Evolutionary conservation across 2,888 invertebrate genomes (phyloP).

Genomic region (Hirtodrosophila histrioides): DNA sequence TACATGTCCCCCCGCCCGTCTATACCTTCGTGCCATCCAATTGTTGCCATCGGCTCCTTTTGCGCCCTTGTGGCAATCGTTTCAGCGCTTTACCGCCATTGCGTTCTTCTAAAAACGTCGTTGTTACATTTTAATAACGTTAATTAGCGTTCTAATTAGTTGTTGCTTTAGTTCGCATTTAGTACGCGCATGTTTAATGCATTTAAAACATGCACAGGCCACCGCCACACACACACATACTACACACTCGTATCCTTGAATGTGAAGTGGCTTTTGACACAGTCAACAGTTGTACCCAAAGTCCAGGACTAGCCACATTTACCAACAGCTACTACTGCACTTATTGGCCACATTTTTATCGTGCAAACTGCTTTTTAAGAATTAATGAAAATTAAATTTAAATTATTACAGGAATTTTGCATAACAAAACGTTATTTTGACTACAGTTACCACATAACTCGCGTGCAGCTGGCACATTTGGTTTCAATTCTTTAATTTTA

Average conservation of each 20-base stretch:
- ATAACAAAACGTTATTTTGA: slow-evolving; percentile 57
- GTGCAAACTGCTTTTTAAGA: slow-evolving; percentile 50
- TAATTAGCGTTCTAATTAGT: slow-evolving; percentile 78
- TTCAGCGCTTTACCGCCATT: slow-evolving; percentile 34
- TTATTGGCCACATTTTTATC: slow-evolving; percentile 18
- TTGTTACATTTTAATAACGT: slow-evolving; percentile 72
- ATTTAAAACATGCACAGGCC: slow-evolving; percentile 58
- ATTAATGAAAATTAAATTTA: slow-evolving; percentile 64
- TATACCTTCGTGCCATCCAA: background rate
- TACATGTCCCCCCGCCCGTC: slow-evolving; percentile 14
- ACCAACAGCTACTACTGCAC: slow-evolving; percentile 8
- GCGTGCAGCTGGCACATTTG: slow-evolving; percentile 60
- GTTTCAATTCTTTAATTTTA: slow-evolving; percentile 29
- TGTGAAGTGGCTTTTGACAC: slow-evolving; percentile 33
- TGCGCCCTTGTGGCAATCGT: slow-evolving; percentile 41
- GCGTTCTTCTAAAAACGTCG: slow-evolving; percentile 24
- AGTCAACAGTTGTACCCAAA: slow-evolving; percentile 7
- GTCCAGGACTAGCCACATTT: slow-evolving; percentile 2
- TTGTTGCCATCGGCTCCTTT: slow-evolving; percentile 14
- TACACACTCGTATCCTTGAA: slow-evolving; percentile 27
- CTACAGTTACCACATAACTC: background rate
- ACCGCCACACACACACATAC: slow-evolving; percentile 1
- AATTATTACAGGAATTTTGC: slow-evolving; percentile 59
- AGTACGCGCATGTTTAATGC: slow-evolving; percentile 50
- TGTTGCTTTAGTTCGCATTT: slow-evolving; percentile 64